These are phyloP conservation scores for Cotesia typhae DNA, from an alignment of 1,140 invertebrate genomes.

Conservation along the genomic window DNA sequence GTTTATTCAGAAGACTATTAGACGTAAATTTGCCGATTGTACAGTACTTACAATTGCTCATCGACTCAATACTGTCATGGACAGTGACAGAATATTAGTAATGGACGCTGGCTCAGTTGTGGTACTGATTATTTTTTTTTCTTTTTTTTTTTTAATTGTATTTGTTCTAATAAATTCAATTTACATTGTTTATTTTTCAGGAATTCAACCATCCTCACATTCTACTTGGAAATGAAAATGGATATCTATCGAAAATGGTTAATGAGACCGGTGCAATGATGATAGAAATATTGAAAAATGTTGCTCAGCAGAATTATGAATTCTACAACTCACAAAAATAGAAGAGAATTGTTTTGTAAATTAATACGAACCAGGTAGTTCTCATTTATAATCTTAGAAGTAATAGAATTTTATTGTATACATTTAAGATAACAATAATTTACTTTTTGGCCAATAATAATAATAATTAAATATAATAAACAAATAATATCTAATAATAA, in stretches of 20 bases:
- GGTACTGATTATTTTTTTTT: conserved; percentile 42
- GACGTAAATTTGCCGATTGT: conserved; percentile 75
- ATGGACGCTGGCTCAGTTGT: conserved; percentile 74
- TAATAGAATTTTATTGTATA: too few relatives aligned
- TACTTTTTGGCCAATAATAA: too few relatives aligned
- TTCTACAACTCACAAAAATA: too few relatives aligned
- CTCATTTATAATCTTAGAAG: too few relatives aligned
- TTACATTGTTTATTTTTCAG: conserved; percentile 49
- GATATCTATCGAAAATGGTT: conserved; percentile 75
- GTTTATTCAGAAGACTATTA: conserved; percentile 78
- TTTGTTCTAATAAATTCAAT: conserved; percentile 1
- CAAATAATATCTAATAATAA: too few relatives aligned
- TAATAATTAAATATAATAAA: too few relatives aligned
- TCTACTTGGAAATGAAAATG: conserved; percentile 71
- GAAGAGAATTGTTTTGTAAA: too few relatives aligned
- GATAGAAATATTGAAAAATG: conserved; percentile 54
- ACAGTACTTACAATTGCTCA: conserved; percentile 88
- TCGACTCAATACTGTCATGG: conserved; percentile 60
- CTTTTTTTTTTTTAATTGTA: neutral
- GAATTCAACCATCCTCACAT: conserved; percentile 79
- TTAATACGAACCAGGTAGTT: too few relatives aligned
- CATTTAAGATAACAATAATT: too few relatives aligned
- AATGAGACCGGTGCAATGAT: conserved; percentile 69
- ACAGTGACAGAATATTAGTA: conserved; percentile 78
- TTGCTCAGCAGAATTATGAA: conserved; percentile 52